These are phyloP conservation scores for Diacarnus erythraeanus DNA, from an alignment of 37 sponge, comb jelly and placozoan species.

Conservation along the genomic window DNA sequence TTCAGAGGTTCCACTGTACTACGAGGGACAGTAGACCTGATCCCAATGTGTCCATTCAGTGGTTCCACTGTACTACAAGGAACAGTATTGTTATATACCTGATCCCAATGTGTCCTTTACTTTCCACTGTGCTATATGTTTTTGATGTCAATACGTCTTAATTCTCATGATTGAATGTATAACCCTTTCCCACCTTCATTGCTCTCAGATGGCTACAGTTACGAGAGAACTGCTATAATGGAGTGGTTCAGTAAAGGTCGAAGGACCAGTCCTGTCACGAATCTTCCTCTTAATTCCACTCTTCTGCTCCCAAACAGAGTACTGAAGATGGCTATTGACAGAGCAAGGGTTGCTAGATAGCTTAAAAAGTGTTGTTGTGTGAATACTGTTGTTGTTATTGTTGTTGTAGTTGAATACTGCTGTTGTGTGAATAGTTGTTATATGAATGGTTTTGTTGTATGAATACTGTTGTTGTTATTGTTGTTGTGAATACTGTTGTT, in stretches of 20 bases:
- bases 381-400: neutral
- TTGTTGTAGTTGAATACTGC: neutral
- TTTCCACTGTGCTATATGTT: neutral
- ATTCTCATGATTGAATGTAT: neutral
- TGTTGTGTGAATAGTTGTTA: too few species aligned
- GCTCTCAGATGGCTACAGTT: constrained; percentile 70
- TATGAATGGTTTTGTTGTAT: too few species aligned
- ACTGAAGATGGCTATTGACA: constrained; percentile 40
- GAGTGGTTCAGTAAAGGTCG: constrained; percentile 69
- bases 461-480: neutral
- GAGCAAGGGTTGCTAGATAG: neutral
- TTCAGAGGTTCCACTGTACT: too few species aligned
- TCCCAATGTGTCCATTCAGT: too few species aligned
- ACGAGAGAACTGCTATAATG: constrained; percentile 74
- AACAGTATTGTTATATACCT: neutral
- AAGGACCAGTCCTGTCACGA: constrained; percentile 77
- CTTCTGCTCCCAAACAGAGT: constrained; percentile 60
- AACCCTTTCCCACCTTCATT: neutral
- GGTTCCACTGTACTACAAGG: too few species aligned
- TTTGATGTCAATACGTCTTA: neutral
- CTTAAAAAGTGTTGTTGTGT: neutral
- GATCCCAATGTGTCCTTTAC: too few species aligned
- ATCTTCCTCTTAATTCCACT: constrained; percentile 63
- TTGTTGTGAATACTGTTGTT: neutral
- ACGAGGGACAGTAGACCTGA: too few species aligned